phyloP scores from a whole-genome alignment of 2,113 vertebrate species.

The Tupaia tana region DNA sequence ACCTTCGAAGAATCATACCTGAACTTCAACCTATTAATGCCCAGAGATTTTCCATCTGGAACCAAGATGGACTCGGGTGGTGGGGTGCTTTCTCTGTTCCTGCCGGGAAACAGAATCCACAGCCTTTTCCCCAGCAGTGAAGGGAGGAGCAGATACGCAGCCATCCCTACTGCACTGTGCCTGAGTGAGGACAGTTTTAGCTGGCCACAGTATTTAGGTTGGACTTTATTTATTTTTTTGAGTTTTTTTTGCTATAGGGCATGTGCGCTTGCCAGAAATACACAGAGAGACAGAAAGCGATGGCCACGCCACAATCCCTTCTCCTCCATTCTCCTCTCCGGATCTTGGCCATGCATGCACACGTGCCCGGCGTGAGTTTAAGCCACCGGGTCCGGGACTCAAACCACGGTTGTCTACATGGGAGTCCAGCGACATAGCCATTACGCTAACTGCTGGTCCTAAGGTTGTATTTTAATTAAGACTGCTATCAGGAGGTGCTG shows the following conservation, averaged over 20 bases:
- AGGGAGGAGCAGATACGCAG: background rate
- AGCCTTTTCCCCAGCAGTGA: fast-evolving
- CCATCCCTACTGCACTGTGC: background rate
- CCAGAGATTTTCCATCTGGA: background rate
- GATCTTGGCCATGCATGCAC: too few relatives aligned
- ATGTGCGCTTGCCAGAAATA: too few relatives aligned
- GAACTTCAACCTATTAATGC: too few relatives aligned
- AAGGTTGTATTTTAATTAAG: background rate
- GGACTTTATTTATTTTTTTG: background rate
- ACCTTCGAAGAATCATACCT: background rate
- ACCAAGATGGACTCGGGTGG: fast-evolving
- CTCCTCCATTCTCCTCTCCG: too few relatives aligned
- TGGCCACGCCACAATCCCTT: too few relatives aligned
- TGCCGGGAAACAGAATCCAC: background rate
- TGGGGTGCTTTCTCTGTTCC: background rate
- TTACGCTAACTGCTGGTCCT: background rate
- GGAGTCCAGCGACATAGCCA: too few relatives aligned
- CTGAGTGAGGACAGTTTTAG: fast-evolving
- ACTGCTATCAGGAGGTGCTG: background rate
- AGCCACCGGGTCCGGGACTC: too few relatives aligned
- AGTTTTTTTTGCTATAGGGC: too few relatives aligned
- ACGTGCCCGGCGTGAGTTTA: too few relatives aligned
- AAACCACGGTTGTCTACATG: too few relatives aligned
- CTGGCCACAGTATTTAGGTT: fast-evolving
- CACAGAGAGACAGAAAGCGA: too few relatives aligned